These are phyloP conservation scores for Glossosoma conforme DNA, from an alignment of 1,140 invertebrate species.

Conservation along the genomic window DNA sequence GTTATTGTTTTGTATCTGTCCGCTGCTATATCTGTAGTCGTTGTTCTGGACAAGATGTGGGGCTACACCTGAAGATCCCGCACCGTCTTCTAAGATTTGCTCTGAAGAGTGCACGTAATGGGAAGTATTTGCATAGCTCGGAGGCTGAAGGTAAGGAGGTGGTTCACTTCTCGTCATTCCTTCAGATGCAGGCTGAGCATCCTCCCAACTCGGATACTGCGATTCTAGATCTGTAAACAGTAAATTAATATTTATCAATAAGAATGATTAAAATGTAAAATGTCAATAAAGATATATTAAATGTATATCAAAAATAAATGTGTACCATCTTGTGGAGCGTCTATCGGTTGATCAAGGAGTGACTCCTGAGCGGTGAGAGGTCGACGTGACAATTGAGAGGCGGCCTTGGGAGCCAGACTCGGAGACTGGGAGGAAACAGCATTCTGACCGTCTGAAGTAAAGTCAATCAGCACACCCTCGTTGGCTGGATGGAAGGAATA, in stretches of 20 bases:
- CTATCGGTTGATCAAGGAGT: slow-evolving; percentile 73
- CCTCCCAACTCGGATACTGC: slow-evolving; percentile 22
- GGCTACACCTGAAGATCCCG: too few species aligned
- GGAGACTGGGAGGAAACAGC: slow-evolving; percentile 17
- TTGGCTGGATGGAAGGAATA: too few species aligned
- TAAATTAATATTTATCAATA: slow-evolving; percentile 6
- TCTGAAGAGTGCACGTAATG: slow-evolving; percentile 23
- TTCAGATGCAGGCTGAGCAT: slow-evolving; percentile 2
- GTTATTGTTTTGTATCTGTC: slow-evolving; percentile 5
- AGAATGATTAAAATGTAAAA: slow-evolving; percentile 4
- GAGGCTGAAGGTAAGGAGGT: slow-evolving; percentile 27
- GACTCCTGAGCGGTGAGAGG: slow-evolving; percentile 47
- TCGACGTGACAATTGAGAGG: too few species aligned
- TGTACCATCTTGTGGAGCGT: slow-evolving; percentile 48
- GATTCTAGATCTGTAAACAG: slow-evolving; percentile 12
- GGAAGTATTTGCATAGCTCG: slow-evolving; percentile 29
- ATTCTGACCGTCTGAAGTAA: slow-evolving; percentile 49
- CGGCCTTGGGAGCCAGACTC: slow-evolving; percentile 12
- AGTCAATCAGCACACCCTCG: slow-evolving; percentile 47
- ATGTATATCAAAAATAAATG: slow-evolving; percentile 2
- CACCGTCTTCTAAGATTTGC: too few species aligned
- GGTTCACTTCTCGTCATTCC: slow-evolving; percentile 18
- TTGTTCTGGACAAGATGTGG: too few species aligned
- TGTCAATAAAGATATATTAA: background rate
- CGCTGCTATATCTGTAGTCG: slow-evolving; percentile 1